Evolutionary conservation across 1,140 invertebrate genomes (phyloP), one percentile per base, ranked within the genome.

Genomic region (Penaeus vannamei): DNA sequence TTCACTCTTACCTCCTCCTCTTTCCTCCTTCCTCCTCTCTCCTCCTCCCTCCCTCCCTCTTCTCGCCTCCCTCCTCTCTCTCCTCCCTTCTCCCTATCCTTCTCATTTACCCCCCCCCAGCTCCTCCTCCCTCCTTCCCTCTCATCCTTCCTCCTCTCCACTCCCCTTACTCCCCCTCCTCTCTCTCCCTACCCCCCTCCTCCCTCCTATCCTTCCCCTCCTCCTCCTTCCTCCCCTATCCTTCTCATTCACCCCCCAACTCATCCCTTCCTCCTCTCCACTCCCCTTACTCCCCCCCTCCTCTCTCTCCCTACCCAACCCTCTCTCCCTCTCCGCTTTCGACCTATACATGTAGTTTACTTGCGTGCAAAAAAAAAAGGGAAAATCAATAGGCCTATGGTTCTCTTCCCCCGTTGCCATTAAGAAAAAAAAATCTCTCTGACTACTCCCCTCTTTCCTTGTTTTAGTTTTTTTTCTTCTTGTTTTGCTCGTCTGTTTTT

Each of bases 291-390:
- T 23, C 59, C 23, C 61, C 69, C 85, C 59, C 8, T n/a, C 61
- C 26, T 19, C 17, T 62, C 77, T 61, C 62, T 10, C n/a, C 53
- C 29, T 76, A 53, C 42, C 32, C 17, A 20, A 4, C 61, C 36
- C 86, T 59, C 61, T 26, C 61, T 69, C 22, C 61, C 19, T 46
- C 62, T 23, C 72, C 59, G 3, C 42, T 42, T 59, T 76, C 42
- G 26, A 61, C 86, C 86, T 66, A 23, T 26, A 81, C 61, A 66
- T 62, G 61, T 80, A 87, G 86, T 87, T 87, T 87, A 87, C 86
- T 82, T 87, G 62, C 79, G 86, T 87, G 86, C 86, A 87, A 87
- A 87, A 87, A 87, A 87, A 87, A 87, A 82, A 66, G 53, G 26
- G 36, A 87, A 87, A 87, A 87, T 87, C 86, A 87, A 87, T 87